Evolutionary conservation across 2,113 vertebrate genomes (phyloP).

Genomic region (Oceanites oceanicus): DNA sequence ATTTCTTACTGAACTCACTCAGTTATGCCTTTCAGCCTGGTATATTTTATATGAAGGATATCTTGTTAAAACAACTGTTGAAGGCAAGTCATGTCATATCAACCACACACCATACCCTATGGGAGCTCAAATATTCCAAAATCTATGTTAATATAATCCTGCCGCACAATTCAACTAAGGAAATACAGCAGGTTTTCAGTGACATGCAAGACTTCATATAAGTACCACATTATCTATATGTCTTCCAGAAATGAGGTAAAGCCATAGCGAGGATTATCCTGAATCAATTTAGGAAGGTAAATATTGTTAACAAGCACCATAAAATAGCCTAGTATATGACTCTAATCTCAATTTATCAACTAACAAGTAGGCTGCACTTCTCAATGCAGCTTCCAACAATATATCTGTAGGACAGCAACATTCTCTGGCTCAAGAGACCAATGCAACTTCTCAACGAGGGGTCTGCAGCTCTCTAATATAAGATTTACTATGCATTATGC

Average conservation of each 20-base stretch:
- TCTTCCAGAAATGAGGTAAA: conserved; percentile 70
- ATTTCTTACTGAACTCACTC: conserved; percentile 70
- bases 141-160: conserved; percentile 74
- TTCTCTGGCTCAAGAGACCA: conserved; percentile 15
- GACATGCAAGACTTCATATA: conserved; percentile 57
- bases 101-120: conserved; percentile 66
- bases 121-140: conserved; percentile 70
- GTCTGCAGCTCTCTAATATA: background rate
- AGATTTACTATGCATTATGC: background rate
- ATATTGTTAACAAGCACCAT: conserved; percentile 68
- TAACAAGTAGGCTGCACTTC: conserved; percentile 45
- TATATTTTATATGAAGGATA: conserved; percentile 70
- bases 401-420: conserved; percentile 40
- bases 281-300: conserved; percentile 74
- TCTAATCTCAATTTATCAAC: conserved; percentile 65
- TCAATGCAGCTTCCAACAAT: conserved; percentile 4
- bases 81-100: conserved; percentile 73
- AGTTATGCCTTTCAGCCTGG: conserved; percentile 75
- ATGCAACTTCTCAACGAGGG: background rate
- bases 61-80: conserved; percentile 81
- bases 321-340: conserved; percentile 68
- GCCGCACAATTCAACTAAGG: conserved; percentile 47
- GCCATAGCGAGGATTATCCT: conserved; percentile 63
- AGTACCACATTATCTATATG: conserved; percentile 67
- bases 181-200: conserved; percentile 46